These are phyloP conservation scores for Alloscopus bannaensis DNA, from an alignment of 2,888 invertebrate species.

Conservation along the genomic window DNA sequence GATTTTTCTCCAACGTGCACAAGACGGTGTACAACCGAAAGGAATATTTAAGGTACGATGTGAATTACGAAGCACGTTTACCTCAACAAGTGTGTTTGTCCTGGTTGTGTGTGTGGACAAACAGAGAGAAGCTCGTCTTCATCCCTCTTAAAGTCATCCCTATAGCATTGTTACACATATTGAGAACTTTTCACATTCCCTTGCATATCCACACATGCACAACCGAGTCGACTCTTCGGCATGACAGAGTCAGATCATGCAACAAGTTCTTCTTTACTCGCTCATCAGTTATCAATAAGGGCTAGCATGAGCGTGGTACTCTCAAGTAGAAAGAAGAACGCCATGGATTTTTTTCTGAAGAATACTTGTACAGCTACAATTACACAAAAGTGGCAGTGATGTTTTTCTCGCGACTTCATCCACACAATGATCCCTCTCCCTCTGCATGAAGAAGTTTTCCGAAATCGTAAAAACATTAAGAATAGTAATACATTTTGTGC, in stretches of 20 bases:
- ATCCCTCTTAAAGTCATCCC: too few relatives aligned
- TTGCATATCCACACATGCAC: background rate
- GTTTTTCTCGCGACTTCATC: too few relatives aligned
- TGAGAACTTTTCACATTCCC: background rate
- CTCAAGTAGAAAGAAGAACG: slow-evolving; percentile 32
- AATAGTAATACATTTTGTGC: too few relatives aligned
- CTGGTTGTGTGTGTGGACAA: background rate
- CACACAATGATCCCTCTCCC: too few relatives aligned
- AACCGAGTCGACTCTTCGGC: slow-evolving; percentile 1
- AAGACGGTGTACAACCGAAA: too few relatives aligned
- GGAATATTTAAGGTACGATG: background rate
- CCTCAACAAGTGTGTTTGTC: too few relatives aligned
- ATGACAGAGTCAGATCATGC: slow-evolving; percentile 35
- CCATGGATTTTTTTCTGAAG: slow-evolving; percentile 42
- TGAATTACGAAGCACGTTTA: background rate
- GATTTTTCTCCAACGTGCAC: too few relatives aligned
- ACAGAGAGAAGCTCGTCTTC: too few relatives aligned
- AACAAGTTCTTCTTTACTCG: slow-evolving; percentile 50
- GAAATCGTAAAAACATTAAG: too few relatives aligned
- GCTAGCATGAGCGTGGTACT: slow-evolving; percentile 44
- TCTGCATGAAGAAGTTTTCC: too few relatives aligned
- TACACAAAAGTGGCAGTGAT: too few relatives aligned
- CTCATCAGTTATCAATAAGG: slow-evolving; percentile 55
- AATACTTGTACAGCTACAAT: too few relatives aligned
- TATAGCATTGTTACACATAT: background rate